These are phyloP conservation scores for Syngnathus floridae DNA, from an alignment of 2,113 vertebrate genomes.

Conservation along the genomic window DNA sequence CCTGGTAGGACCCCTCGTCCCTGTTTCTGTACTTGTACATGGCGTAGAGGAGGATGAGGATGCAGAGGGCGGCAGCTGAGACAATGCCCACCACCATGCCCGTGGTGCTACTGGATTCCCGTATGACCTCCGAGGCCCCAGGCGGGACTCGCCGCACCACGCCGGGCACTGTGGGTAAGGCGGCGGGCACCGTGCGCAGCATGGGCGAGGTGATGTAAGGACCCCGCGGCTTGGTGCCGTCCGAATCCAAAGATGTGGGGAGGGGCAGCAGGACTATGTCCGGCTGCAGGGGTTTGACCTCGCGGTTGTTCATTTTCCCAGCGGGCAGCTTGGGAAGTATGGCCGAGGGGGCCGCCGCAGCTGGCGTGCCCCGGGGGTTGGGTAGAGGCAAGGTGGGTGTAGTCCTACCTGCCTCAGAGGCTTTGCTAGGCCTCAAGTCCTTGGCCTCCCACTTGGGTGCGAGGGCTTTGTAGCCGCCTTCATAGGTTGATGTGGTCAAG, in stretches of 20 bases:
- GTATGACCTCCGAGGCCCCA: conserved; percentile 94
- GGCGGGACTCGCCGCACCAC: conserved; percentile 85
- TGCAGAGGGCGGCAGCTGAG: conserved; percentile 96
- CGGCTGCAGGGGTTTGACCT: conserved; percentile 93
- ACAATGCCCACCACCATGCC: conserved; percentile 99
- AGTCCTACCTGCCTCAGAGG: conserved; percentile 97
- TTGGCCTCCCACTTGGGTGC: conserved; percentile 98
- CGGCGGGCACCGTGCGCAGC: conserved; percentile 94
- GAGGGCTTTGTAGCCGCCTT: conserved; percentile 99
- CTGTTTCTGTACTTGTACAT: conserved; percentile 99
- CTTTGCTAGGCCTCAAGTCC: conserved; percentile 99
- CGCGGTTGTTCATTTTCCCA: conserved; percentile 99
- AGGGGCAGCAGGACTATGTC: conserved; percentile 95
- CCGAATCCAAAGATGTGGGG: conserved; percentile 92
- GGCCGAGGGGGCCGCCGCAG: conserved; percentile 82
- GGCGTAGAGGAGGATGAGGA: conserved; percentile 99
- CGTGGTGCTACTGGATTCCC: conserved; percentile 97
- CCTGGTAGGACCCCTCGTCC: conserved; percentile 98
- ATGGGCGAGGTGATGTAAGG: conserved; percentile 98
- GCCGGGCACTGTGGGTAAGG: conserved; percentile 91
- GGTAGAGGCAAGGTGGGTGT: conserved; percentile 89
- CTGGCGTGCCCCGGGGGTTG: conserved; percentile 84
- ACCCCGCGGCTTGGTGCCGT: conserved; percentile 94
- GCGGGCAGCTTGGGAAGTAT: conserved; percentile 95
- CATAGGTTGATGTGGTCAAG: conserved; percentile 98